These are phyloP conservation scores for Fringilla coelebs DNA, from an alignment of 2,797 vertebrate species.

Conservation along the genomic window DNA sequence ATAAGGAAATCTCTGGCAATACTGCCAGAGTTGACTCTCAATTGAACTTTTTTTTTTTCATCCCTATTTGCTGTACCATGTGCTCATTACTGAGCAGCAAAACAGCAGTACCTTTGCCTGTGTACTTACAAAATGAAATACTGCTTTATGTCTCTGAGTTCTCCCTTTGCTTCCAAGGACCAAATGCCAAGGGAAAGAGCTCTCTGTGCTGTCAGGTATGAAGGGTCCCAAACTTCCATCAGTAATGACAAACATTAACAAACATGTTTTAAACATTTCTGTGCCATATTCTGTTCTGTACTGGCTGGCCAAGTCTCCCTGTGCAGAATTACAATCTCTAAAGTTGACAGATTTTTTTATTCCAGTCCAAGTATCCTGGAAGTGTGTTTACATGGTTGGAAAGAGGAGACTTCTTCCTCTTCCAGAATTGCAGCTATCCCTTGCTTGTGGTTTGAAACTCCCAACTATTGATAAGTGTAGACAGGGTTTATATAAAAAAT, in stretches of 20 bases:
- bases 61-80: not conserved
- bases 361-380: not conserved
- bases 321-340: not conserved
- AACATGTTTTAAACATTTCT: rapidly evolving
- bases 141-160: not conserved
- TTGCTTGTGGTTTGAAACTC: not conserved
- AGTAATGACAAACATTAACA: not conserved
- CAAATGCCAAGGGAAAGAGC: not conserved
- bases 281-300: not conserved
- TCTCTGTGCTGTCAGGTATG: not conserved
- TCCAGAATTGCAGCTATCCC: not conserved
- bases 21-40: not conserved
- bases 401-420: not conserved
- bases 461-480: not conserved
- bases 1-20: not conserved
- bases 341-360: not conserved
- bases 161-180: not conserved
- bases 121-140: not conserved
- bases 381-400: not conserved
- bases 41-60: not conserved
- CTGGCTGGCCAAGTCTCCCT: rapidly evolving
- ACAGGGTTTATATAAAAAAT: not conserved
- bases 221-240: not conserved
- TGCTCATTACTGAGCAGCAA: not conserved
- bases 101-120: not conserved